phyloP scores from a whole-genome alignment of 2,797 vertebrate species.

The Diceros bicornis region DNA sequence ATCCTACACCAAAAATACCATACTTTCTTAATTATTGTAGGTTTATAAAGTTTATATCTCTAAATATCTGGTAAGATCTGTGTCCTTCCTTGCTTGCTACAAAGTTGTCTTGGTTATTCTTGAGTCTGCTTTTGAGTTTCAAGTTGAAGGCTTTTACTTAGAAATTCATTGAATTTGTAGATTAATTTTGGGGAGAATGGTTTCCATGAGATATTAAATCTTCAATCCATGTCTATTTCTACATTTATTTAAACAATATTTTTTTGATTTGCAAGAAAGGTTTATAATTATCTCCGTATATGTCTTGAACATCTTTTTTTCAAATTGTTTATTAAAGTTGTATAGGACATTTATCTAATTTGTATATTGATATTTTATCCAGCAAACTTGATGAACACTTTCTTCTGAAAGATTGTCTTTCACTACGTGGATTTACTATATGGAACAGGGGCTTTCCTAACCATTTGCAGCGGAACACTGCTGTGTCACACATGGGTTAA shows the following conservation, averaged over 20 bases:
- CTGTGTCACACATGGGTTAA: neutral
- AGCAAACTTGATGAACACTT: neutral
- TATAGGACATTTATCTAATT: neutral
- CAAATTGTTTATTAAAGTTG: neutral
- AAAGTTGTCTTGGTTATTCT: neutral
- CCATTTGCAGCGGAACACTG: neutral
- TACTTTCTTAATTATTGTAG: neutral
- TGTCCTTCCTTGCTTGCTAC: neutral
- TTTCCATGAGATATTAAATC: neutral
- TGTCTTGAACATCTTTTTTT: neutral
- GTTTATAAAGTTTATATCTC: neutral
- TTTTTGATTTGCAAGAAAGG: neutral
- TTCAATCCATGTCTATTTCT: neutral
- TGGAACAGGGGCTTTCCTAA: accelerated
- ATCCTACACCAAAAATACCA: neutral
- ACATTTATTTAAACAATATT: neutral
- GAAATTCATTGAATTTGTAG: neutral
- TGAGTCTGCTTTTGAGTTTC: neutral
- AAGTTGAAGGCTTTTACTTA: neutral
- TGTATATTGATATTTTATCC: neutral
- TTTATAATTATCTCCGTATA: neutral
- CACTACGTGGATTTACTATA: neutral
- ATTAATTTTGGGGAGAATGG: neutral
- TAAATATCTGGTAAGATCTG: neutral
- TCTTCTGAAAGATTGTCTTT: neutral